Evolutionary conservation across 2,888 invertebrate species (phyloP).

Genomic region (Drosophila mimica): DNA sequence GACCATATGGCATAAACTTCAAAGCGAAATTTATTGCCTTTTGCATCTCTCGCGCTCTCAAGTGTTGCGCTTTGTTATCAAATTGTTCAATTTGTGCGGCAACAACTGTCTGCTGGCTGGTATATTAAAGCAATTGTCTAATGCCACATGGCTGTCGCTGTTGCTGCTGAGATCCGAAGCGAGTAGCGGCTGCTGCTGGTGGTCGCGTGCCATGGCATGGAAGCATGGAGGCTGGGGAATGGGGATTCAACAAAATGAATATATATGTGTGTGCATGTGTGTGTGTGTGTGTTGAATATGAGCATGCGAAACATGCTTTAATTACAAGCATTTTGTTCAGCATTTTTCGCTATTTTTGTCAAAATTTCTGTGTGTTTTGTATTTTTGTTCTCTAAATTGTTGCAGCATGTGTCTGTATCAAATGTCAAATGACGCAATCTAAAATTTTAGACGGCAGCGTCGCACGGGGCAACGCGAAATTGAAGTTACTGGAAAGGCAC

Average conservation of each 20-base stretch:
- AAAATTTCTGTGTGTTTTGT: slow-evolving; percentile 31
- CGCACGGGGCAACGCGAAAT: background rate
- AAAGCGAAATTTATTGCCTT: slow-evolving; percentile 59
- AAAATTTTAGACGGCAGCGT: slow-evolving; percentile 6
- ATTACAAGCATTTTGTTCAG: slow-evolving; percentile 59
- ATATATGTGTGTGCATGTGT: background rate
- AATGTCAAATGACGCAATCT: slow-evolving; percentile 64
- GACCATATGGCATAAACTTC: slow-evolving; percentile 60
- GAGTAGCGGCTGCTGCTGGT: slow-evolving; percentile 53
- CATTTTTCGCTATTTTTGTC: slow-evolving; percentile 66
- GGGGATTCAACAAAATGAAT: slow-evolving; percentile 6
- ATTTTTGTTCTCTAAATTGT: slow-evolving; percentile 28
- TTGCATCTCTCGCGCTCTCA: slow-evolving; percentile 46
- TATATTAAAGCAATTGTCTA: slow-evolving; percentile 78
- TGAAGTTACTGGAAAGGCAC: slow-evolving; percentile 33
- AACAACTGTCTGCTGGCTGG: slow-evolving; percentile 44
- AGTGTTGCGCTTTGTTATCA: slow-evolving; percentile 65
- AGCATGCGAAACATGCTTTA: slow-evolving; percentile 71
- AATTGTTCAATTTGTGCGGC: slow-evolving; percentile 76
- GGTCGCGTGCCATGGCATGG: slow-evolving; percentile 64
- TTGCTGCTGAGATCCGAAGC: slow-evolving; percentile 8
- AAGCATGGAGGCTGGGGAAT: background rate
- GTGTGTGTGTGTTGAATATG: slow-evolving; percentile 47
- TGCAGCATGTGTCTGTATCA: slow-evolving; percentile 59
- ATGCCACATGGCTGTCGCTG: slow-evolving; percentile 64